These are phyloP conservation scores for Cosmorhoe ocellata DNA, from an alignment of 2,888 invertebrate species.

Conservation along the genomic window DNA sequence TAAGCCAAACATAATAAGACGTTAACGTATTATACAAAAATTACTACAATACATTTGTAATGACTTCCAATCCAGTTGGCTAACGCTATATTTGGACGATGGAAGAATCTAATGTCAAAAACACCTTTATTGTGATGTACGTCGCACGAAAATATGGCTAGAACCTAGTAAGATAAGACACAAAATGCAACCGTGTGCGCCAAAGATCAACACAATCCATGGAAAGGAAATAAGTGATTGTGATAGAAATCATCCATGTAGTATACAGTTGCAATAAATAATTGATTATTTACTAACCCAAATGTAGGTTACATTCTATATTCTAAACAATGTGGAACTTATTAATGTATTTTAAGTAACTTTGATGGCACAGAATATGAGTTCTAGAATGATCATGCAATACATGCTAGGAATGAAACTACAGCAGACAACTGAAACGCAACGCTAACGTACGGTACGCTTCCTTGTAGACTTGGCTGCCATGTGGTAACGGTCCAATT, in stretches of 20 bases:
- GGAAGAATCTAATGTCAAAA: neutral
- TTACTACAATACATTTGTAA: too few species aligned
- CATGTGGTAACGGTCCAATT: constrained; percentile 4
- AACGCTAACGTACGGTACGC: constrained; percentile 11
- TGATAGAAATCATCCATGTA: constrained; percentile 35
- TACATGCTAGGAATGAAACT: constrained; percentile 49
- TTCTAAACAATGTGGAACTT: neutral
- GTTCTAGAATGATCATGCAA: constrained; percentile 56
- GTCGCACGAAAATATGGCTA: neutral
- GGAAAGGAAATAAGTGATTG: constrained; percentile 66
- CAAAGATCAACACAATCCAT: constrained; percentile 68
- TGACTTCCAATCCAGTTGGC: too few species aligned
- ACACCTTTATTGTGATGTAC: neutral
- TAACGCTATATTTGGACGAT: too few species aligned
- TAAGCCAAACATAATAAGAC: too few species aligned
- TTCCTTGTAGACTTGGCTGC: neutral
- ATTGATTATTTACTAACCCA: constrained; percentile 48
- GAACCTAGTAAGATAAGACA: neutral
- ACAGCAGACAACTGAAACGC: constrained; percentile 31
- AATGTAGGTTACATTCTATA: constrained; percentile 28
- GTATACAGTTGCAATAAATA: constrained; percentile 13
- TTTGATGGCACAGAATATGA: constrained; percentile 15
- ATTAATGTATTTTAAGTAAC: neutral
- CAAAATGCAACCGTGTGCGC: constrained; percentile 33
- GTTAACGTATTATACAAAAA: too few species aligned